A percentile compares a stretch with the other conserved stretches of the same genome.
Evolutionary conservation across 2,888 invertebrate species (phyloP).

Genomic region (Lasioglossum vierecki): DNA sequence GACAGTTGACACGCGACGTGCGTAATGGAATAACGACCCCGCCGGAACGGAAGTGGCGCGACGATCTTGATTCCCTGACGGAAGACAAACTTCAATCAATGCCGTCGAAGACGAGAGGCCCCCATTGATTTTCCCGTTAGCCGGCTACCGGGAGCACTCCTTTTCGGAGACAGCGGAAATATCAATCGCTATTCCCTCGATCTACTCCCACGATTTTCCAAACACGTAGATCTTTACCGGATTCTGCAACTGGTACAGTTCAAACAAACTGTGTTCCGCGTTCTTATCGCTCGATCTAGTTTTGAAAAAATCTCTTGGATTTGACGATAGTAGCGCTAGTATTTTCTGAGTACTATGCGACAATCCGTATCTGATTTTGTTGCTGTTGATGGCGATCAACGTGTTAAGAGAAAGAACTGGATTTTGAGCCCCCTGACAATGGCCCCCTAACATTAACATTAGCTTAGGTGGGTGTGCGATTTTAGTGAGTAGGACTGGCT

Average conservation of each 20-base stretch:
- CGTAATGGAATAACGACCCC: conserved; percentile 73
- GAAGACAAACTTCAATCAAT: conserved; percentile 74
- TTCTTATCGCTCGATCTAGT: too few species aligned
- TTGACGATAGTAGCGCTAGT: background rate
- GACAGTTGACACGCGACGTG: conserved; percentile 70
- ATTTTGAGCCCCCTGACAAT: too few species aligned
- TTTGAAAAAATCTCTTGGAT: background rate
- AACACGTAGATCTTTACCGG: background rate
- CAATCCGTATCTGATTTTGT: background rate
- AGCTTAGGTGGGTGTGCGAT: too few species aligned
- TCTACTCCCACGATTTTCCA: background rate
- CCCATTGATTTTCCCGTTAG: conserved; percentile 53
- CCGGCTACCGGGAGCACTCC: background rate
- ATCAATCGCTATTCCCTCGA: background rate
- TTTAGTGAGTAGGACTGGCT: too few species aligned
- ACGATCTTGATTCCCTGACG: conserved; percentile 66
- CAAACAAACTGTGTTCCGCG: background rate
- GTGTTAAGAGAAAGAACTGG: background rate
- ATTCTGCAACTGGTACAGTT: background rate
- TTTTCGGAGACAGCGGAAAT: conserved; percentile 15
- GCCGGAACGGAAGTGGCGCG: conserved; percentile 58
- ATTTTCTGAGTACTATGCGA: background rate
- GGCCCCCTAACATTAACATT: too few species aligned
- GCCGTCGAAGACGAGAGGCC: conserved; percentile 68
- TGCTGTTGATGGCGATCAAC: background rate